These are phyloP conservation scores for Stenoptilia bipunctidactyla DNA, from an alignment of 2,888 invertebrate species.

Conservation along the genomic window DNA sequence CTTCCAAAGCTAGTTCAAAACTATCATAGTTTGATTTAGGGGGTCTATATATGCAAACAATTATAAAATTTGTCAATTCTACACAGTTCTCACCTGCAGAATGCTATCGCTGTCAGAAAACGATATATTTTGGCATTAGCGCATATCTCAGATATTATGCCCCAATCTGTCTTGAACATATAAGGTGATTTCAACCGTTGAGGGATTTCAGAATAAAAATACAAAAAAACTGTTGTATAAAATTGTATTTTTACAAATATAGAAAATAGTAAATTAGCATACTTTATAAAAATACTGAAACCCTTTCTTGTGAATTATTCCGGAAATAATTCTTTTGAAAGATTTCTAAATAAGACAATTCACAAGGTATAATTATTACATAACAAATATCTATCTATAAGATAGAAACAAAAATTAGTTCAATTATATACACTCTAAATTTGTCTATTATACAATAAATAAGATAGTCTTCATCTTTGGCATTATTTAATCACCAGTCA, in stretches of 20 bases:
- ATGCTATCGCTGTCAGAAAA: too few relatives aligned
- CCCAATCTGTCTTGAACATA: too few relatives aligned
- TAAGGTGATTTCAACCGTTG: too few relatives aligned
- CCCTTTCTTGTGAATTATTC: slow-evolving; percentile 53
- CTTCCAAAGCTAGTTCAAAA: too few relatives aligned
- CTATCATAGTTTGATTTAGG: too few relatives aligned
- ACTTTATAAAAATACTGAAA: slow-evolving; percentile 12
- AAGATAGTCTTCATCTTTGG: slow-evolving; percentile 58
- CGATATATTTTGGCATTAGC: too few relatives aligned
- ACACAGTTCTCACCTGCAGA: too few relatives aligned
- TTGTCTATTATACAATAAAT: slow-evolving; percentile 17
- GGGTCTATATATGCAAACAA: too few relatives aligned
- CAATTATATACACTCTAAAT: background rate
- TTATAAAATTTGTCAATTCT: too few relatives aligned
- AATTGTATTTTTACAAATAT: background rate
- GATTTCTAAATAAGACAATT: slow-evolving; percentile 25
- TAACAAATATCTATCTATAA: slow-evolving; percentile 44
- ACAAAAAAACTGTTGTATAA: background rate
- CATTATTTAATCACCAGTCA: slow-evolving; percentile 85
- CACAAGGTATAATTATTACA: slow-evolving; percentile 20
- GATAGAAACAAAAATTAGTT: slow-evolving; percentile 33
- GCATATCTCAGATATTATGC: too few relatives aligned
- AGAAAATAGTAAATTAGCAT: too few relatives aligned
- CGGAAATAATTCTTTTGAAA: slow-evolving; percentile 54
- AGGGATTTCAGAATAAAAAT: too few relatives aligned